Evolutionary conservation across 2,888 invertebrate genomes (phyloP), one percentile per base, ranked within the genome.

Genomic region (Tachystola acroxantha): DNA sequence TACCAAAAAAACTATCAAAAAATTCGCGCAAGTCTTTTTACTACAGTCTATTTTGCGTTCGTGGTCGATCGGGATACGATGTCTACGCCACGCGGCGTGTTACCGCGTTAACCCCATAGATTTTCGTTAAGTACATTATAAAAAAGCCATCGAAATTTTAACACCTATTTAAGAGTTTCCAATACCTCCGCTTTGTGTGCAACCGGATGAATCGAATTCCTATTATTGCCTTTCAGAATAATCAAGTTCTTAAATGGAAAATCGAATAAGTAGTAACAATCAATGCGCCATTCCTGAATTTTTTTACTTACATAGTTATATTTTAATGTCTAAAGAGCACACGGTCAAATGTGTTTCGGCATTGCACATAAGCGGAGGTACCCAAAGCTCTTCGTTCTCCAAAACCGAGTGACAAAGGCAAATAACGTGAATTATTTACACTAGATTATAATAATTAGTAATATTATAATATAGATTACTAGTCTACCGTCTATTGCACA

Each of bases 401-500:
- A 32, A 35, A 37, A 34, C 20, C 37, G 34, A 37, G 40, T 36
- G 36, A 19, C 29, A 20, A 61, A 62, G 63, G 64, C 62, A 57
- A 58, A 65, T 55, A 54, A 56, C 60, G 64, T 58, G 64, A 65
- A 59, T 52, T 55, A 62, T 59, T 57, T 67, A 71, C 62, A 63
- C 60, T 68, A 73, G 56, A 55, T 57, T 57, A 55, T 57, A 54
- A 57, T 54, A 56, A 57, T 69, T 64, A 68, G 63, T 70, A 70
- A 52, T 58, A 67, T 64, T 61, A 55, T 50, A 57, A 47, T 58
- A 60, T 50, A 52, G 44, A 29, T 29, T 20, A 39, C 77, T 80
- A 81, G 61, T 48, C 84, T 84, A 84, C 71, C 52, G 38, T 65
- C 78, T 81, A 85, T 85, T 85, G 85, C 85, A 85, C 85, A 77